Evolutionary conservation across 1,140 invertebrate genomes (phyloP).

Genomic region (Elymnias hypermnestra): DNA sequence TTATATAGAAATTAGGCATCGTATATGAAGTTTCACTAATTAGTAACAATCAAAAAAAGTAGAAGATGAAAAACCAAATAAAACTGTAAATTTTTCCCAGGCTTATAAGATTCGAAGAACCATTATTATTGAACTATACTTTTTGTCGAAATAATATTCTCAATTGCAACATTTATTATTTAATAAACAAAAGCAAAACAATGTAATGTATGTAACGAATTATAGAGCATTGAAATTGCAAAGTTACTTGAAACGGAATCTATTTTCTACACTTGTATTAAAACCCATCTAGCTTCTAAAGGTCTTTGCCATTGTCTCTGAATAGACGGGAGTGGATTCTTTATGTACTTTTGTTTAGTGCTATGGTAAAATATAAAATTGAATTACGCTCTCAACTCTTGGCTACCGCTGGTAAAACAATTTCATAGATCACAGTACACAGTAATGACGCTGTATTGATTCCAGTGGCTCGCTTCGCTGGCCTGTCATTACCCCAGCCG

Average conservation of each 20-base stretch:
- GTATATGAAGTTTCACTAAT: too few relatives aligned
- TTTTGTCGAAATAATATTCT: background rate
- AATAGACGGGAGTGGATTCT: conserved; percentile 11
- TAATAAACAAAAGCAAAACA: conserved; percentile 1
- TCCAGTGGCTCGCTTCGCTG: conserved; percentile 28
- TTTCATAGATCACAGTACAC: conserved; percentile 31
- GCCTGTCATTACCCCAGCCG: conserved; percentile 55
- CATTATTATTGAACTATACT: too few relatives aligned
- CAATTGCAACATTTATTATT: conserved; percentile 5
- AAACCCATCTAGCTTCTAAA: conserved; percentile 7
- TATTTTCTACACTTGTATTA: conserved; percentile 7
- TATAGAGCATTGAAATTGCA: conserved; percentile 2
- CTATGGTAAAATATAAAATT: conserved; percentile 28
- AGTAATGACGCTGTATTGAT: conserved; percentile 45
- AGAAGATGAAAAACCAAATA: too few relatives aligned
- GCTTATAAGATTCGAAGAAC: too few relatives aligned
- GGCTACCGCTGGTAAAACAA: conserved; percentile 39
- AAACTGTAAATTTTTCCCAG: too few relatives aligned
- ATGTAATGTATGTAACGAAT: conserved; percentile 1
- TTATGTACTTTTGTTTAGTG: conserved; percentile 18
- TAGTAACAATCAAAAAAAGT: too few relatives aligned
- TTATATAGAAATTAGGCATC: too few relatives aligned
- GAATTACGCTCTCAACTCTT: conserved; percentile 35
- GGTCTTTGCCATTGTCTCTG: conserved; percentile 7
- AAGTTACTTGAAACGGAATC: conserved; percentile 2